Evolutionary conservation across 2,797 vertebrate genomes (phyloP).

Genomic region (Phrynocephalus guinanensis): DNA sequence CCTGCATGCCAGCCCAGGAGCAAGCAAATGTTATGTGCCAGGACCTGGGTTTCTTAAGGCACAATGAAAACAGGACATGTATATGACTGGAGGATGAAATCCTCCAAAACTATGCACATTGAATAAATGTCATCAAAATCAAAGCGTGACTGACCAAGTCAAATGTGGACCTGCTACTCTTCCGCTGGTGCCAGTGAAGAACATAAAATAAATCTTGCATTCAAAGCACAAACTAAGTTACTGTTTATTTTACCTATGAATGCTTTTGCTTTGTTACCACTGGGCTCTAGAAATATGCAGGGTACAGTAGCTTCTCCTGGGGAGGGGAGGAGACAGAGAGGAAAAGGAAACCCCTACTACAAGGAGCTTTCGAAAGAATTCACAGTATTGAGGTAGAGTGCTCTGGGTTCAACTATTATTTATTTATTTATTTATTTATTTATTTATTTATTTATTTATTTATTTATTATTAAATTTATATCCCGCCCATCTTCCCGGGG

Average conservation of each 20-base stretch:
- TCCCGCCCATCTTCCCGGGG: too few species aligned
- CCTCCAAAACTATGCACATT: neutral
- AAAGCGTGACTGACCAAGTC: constrained; percentile 33
- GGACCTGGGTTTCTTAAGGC: constrained; percentile 56
- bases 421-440: too few species aligned
- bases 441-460: too few species aligned
- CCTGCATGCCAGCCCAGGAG: constrained; percentile 37
- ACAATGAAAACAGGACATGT: constrained; percentile 45
- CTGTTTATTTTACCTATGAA: constrained; percentile 27
- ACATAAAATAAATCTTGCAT: constrained; percentile 22
- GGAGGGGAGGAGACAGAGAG: neutral
- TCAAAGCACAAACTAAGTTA: constrained; percentile 16
- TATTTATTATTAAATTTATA: too few species aligned
- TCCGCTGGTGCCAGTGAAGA: neutral
- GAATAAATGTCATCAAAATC: neutral
- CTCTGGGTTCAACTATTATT: constrained; percentile 5
- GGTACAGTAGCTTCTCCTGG: neutral
- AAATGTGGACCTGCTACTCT: neutral
- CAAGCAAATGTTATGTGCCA: constrained; percentile 49
- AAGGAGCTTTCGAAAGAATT: constrained; percentile 32
- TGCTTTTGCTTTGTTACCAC: constrained; percentile 25
- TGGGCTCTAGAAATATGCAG: constrained; percentile 7
- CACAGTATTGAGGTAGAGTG: constrained; percentile 20
- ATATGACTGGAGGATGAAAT: constrained; percentile 50
- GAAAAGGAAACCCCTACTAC: neutral